Base-by-base conservation (phyloP, 1,140 invertebrate species). In the Telenomus remus region DNA sequence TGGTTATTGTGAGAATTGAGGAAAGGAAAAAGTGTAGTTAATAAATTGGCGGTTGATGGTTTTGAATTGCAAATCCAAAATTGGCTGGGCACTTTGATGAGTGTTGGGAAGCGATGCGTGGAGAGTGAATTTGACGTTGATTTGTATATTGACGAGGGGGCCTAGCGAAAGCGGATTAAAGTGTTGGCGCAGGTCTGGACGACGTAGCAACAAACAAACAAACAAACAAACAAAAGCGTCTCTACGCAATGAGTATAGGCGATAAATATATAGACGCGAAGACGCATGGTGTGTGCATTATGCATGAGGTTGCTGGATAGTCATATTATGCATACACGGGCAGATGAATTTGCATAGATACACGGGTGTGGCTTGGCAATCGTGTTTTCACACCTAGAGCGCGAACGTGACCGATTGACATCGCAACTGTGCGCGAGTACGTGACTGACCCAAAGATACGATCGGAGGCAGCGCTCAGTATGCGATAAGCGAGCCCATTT, bases 401-500 rank as follows among this genome's bases (percentile, higher is more conserved):
- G 54, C 54, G 63, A 12, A 73, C 70, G 70, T 73, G 70, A 66
- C 61, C 70, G 61, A 73, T 73, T 73, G 61, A 73, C 70, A 66
- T 61, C 55, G 63, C 56, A 61, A 60, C 63, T 73, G 44, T 46
- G 2, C 19, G 6, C 1, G 61, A 73, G 43, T 66, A 73, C 70
- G 70, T 66, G 61, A 73, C 70, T 55, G 46, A 46, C 49, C 54
- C 19, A 68, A 68, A 68, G 64, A 57, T 68, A 59, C 55, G 14
- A 57, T 46, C 59, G 12, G 47, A 14, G 50, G 13, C 19, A 48
- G 56, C 43, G 43, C 50, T 63, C 56, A 39, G 13, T 57, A 19
- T 42, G 42, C 39, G 57, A 70, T 70, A 60, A 54, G 51, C 57
- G 47, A 39, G 9, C 34, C 37, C 57, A 43, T 43, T 60, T 43